A percentile compares a stretch with the other conserved stretches of the same genome.
phyloP scores from a whole-genome alignment of 2,888 invertebrate species.

The Acanthosoma haemorrhoidale region DNA sequence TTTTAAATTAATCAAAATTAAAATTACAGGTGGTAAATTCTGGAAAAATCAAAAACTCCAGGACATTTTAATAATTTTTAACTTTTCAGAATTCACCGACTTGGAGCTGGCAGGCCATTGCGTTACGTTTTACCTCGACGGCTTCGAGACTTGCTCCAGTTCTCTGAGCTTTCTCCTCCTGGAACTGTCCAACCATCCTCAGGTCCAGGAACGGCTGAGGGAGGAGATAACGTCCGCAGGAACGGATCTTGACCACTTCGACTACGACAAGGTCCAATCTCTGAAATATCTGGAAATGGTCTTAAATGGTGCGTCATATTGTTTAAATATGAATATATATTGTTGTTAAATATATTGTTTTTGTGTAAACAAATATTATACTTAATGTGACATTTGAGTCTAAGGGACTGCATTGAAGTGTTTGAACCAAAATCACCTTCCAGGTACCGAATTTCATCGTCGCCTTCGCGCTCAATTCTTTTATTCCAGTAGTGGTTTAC shows the following conservation, averaged over 20 bases:
- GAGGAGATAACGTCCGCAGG: constrained; percentile 20
- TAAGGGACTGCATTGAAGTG: no score
- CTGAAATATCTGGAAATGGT: constrained; percentile 27
- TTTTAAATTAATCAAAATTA: no score
- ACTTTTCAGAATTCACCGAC: background rate
- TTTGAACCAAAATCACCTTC: no score
- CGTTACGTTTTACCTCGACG: constrained; percentile 30
- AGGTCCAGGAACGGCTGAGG: constrained; percentile 27
- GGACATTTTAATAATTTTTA: background rate
- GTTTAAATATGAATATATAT: no score
- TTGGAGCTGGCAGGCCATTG: constrained; percentile 27
- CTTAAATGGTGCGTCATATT: constrained; percentile 31
- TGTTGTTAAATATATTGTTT: no score
- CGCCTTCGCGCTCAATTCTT: no score
- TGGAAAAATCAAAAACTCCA: no score
- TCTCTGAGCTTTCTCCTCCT: constrained; percentile 12
- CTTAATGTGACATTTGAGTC: no score
- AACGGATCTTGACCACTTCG: constrained; percentile 11
- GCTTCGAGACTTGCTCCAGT: constrained; percentile 22
- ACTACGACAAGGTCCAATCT: constrained; percentile 25
- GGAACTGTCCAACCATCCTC: constrained; percentile 24
- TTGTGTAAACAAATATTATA: no score
- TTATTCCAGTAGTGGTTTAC: no score
- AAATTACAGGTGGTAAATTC: no score
- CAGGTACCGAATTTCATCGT: no score